A percentile compares a stretch with the other conserved stretches of the same genome.
phyloP scores from a whole-genome alignment of 2,888 invertebrate species.

The Oeneis ivallda region DNA sequence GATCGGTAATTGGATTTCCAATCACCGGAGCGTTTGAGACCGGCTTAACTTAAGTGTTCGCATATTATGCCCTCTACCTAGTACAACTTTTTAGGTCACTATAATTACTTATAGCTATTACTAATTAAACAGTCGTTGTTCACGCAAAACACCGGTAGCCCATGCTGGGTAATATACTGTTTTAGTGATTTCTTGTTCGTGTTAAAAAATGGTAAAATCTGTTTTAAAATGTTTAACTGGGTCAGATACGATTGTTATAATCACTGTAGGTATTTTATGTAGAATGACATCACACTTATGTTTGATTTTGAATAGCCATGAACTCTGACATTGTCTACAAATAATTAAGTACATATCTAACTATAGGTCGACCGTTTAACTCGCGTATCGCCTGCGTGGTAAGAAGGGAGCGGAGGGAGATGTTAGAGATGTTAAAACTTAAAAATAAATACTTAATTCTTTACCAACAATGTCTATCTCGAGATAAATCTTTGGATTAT shows the following conservation, averaged over 20 bases:
- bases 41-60: slow-evolving; percentile 9
- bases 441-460: too few relatives aligned
- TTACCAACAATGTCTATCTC: too few relatives aligned
- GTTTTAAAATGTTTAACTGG: slow-evolving; percentile 29
- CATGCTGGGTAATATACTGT: slow-evolving; percentile 30
- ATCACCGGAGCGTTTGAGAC: slow-evolving; percentile 8
- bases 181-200: slow-evolving; percentile 34
- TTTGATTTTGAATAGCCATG: slow-evolving; percentile 13
- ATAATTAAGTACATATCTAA: not conserved
- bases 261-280: slow-evolving; percentile 9
- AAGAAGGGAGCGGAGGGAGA: too few relatives aligned
- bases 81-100: slow-evolving; percentile 58
- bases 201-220: slow-evolving; percentile 33
- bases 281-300: slow-evolving; percentile 3
- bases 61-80: slow-evolving; percentile 18
- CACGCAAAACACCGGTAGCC: slow-evolving; percentile 43
- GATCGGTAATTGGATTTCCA: not conserved
- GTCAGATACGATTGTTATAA: slow-evolving; percentile 26
- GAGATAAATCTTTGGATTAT: too few relatives aligned
- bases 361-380: too few relatives aligned
- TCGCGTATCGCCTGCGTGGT: too few relatives aligned
- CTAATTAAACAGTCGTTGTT: slow-evolving; percentile 47
- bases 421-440: too few relatives aligned
- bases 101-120: slow-evolving; percentile 37
- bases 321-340: slow-evolving; percentile 13